Percentiles rank a stretch among this genome's conserved stretches.
These are phyloP conservation scores for Aphodius granarius DNA, from an alignment of 2,888 invertebrate genomes.

Conservation along the genomic window DNA sequence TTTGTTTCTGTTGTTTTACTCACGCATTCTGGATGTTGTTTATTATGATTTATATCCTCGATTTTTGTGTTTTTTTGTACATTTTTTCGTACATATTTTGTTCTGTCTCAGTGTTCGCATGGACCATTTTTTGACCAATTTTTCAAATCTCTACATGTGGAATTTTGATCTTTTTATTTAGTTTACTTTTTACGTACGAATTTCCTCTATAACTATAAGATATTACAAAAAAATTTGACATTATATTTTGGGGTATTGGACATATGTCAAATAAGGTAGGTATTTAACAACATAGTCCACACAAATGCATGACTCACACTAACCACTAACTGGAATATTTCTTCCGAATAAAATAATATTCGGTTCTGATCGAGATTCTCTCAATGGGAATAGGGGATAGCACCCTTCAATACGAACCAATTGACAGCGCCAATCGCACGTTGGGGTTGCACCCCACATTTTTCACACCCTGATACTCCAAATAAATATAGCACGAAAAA, in stretches of 20 bases:
- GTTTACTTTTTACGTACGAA: too few relatives aligned
- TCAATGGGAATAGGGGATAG: background rate
- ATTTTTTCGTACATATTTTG: background rate
- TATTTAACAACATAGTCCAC: constrained; percentile 37
- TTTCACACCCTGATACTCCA: background rate
- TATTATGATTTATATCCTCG: background rate
- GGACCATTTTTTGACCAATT: background rate
- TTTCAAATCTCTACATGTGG: background rate
- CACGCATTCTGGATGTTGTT: background rate
- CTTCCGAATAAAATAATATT: background rate
- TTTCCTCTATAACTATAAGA: background rate
- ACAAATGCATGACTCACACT: background rate
- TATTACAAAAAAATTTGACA: constrained; percentile 21
- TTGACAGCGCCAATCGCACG: background rate
- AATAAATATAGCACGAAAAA: background rate
- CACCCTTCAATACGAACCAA: background rate
- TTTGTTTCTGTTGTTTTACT: background rate
- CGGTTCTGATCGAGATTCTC: background rate
- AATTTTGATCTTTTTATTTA: background rate
- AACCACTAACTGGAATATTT: background rate
- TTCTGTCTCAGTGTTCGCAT: constrained; percentile 6
- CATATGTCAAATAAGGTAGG: constrained; percentile 45
- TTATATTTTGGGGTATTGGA: constrained; percentile 32
- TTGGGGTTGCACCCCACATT: background rate
- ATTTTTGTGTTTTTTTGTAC: constrained; percentile 1